Base-by-base conservation (phyloP, 1,140 invertebrate genomes). In the Cotesia chilonis region DNA sequence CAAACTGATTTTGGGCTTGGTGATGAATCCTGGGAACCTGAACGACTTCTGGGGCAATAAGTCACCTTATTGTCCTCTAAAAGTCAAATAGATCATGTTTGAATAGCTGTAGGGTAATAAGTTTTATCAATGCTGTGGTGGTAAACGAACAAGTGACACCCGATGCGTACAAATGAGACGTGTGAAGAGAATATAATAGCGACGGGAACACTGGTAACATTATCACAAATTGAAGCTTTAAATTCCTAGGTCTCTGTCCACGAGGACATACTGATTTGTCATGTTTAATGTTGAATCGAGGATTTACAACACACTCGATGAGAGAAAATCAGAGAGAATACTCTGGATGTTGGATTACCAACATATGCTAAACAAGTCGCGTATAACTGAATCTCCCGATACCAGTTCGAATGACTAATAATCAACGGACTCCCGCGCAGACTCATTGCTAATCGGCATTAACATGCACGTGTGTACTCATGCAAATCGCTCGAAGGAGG, bases 141-240 rank as follows among this genome's bases (percentile, higher is more conserved):
- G 28, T 28, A 28, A 28, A 7, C 41, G 41, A 47, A 47, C 10
- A 47, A 47, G 3, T 20, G 12, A 37, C 17, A 36, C 60, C 9
- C 35, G 60, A 66, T 66, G 37, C n/a, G 64, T 66, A 38, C 51
- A 20, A 66, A 66, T 66, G 64, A 66, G 14, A n/a, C 35, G 64
- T 66, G 64, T 66, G 64, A 66, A 66, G 38, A 41, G 41, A 66
- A 66, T 66, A 51, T 66, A 38, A 28, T 36, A 65, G 63, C 41
- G 38, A 65, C 35, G 14, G n/a, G 47, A n/a, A 14, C 64, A 12
- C 38, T 66, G 37, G 12, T 51, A 38, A 7, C 41, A 47, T 47
- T 47, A 47, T 47, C 41, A 47, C 6, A 47, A 47, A 47, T 47
- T 47, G 10, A 47, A 47, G 41, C 41, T 47, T 66, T 66, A 66